A percentile compares a stretch with the other conserved stretches of the same genome.
Evolutionary conservation across 2,888 invertebrate species (phyloP).

Genomic region (Hypolimnas misippus): DNA sequence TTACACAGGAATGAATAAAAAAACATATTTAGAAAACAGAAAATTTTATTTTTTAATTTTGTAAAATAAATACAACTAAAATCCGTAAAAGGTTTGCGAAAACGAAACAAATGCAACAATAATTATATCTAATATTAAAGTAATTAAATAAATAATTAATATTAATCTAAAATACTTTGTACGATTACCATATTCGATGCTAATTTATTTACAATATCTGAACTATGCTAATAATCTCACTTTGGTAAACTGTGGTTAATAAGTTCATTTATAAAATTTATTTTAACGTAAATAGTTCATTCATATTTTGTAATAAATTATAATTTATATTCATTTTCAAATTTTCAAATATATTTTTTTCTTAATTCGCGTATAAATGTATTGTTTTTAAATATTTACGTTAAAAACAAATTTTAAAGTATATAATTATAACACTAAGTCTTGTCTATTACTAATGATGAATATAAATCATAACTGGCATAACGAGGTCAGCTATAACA

Average conservation of each 20-base stretch:
- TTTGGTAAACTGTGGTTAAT: conserved; percentile 85
- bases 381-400: conserved; percentile 16
- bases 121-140: conserved; percentile 54
- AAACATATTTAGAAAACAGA: conserved; percentile 65
- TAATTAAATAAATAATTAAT: conserved; percentile 72
- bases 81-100: conserved; percentile 67
- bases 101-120: conserved; percentile 82
- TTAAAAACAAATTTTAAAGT: conserved; percentile 18
- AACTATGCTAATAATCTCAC: conserved; percentile 82
- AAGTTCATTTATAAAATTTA: conserved; percentile 55
- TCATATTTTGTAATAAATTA: background rate
- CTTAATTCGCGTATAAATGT: background rate
- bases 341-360: background rate
- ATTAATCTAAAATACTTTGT: conserved; percentile 75
- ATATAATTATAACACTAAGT: conserved; percentile 14
- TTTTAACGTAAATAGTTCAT: conserved; percentile 37
- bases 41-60: conserved; percentile 68
- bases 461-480: conserved; percentile 19
- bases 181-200: conserved; percentile 57
- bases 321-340: background rate
- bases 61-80: conserved; percentile 78
- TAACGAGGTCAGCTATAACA: conserved; percentile 14
- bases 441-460: conserved; percentile 13
- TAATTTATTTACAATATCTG: conserved; percentile 52
- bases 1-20: conserved; percentile 34